Percentiles rank a stretch among this genome's conserved stretches.
Evolutionary conservation across 2,888 invertebrate species (phyloP).

Genomic region (Coleophora flavipennella): DNA sequence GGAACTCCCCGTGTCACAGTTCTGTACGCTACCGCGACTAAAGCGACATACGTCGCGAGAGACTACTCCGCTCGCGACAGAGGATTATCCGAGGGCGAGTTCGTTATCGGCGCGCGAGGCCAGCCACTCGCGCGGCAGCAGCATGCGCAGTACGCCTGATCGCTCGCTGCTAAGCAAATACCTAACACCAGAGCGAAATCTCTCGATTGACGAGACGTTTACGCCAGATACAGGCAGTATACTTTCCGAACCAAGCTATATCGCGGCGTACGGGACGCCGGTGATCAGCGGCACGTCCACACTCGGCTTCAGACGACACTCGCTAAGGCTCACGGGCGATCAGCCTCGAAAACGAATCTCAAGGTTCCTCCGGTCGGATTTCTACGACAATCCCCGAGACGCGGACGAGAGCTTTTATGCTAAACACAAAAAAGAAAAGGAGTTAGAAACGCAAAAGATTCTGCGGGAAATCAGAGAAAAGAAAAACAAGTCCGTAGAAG

Average conservation of each 20-base stretch:
- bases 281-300: slow-evolving; percentile 15
- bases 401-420: slow-evolving; percentile 77
- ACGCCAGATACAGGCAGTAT: slow-evolving; percentile 42
- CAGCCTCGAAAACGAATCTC: slow-evolving; percentile 73
- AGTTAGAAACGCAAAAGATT: slow-evolving; percentile 79
- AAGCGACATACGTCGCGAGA: slow-evolving; percentile 30
- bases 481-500: slow-evolving; percentile 52
- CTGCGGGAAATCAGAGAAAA: slow-evolving; percentile 79
- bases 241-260: slow-evolving; percentile 49
- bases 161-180: slow-evolving; percentile 73
- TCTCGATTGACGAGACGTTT: slow-evolving; percentile 43
- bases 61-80: slow-evolving; percentile 17
- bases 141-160: slow-evolving; percentile 48
- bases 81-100: slow-evolving; percentile 4
- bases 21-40: slow-evolving; percentile 47
- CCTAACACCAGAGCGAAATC: slow-evolving; percentile 54
- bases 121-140: slow-evolving; percentile 22
- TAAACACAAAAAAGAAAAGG: slow-evolving; percentile 75
- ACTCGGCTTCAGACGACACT: slow-evolving; percentile 35
- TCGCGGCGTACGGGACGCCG: slow-evolving; percentile 44
- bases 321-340: slow-evolving; percentile 38
- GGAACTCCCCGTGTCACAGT: slow-evolving; percentile 27
- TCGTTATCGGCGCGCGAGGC: slow-evolving; percentile 12
- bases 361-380: slow-evolving; percentile 83
- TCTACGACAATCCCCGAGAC: slow-evolving; percentile 75